Evolutionary conservation across 2,888 invertebrate species (phyloP).

Genomic region (Acronicta aceris): DNA sequence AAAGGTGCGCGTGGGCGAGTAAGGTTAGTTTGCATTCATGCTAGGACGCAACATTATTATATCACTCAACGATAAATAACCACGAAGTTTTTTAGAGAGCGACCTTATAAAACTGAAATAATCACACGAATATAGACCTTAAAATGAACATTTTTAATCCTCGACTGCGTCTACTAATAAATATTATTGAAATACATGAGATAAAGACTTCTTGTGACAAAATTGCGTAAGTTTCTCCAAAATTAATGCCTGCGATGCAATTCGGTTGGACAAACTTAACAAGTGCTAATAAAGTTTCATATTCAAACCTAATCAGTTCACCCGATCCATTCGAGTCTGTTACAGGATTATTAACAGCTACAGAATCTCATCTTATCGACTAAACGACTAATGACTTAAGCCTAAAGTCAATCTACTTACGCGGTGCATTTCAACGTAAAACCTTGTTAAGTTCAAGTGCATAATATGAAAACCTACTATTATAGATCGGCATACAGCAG

Average conservation of each 20-base stretch:
- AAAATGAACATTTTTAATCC: too few relatives aligned
- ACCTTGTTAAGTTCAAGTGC: slow-evolving; percentile 22
- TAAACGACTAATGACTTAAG: slow-evolving; percentile 35
- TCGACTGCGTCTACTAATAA: too few relatives aligned
- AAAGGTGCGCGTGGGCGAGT: slow-evolving; percentile 59
- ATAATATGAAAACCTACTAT: slow-evolving; percentile 26
- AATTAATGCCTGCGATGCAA: too few relatives aligned
- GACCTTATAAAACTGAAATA: too few relatives aligned
- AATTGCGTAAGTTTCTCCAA: too few relatives aligned
- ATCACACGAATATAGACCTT: too few relatives aligned
- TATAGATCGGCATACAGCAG: slow-evolving; percentile 36
- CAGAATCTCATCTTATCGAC: slow-evolving; percentile 15
- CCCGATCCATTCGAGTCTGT: slow-evolving; percentile 14
- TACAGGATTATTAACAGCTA: slow-evolving; percentile 16
- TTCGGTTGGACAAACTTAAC: too few relatives aligned
- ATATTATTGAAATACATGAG: too few relatives aligned
- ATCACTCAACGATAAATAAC: not conserved
- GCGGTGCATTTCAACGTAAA: slow-evolving; percentile 18
- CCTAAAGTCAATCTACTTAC: slow-evolving; percentile 36
- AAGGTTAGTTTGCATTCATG: slow-evolving; percentile 44
- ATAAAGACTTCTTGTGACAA: too few relatives aligned
- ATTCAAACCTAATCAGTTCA: not conserved
- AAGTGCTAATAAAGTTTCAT: too few relatives aligned
- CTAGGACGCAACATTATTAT: slow-evolving; percentile 16
- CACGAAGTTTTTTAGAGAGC: too few relatives aligned